Conservation (phyloP, 2,888 invertebrate species). For the Caradrina clavipalpis region DNA sequence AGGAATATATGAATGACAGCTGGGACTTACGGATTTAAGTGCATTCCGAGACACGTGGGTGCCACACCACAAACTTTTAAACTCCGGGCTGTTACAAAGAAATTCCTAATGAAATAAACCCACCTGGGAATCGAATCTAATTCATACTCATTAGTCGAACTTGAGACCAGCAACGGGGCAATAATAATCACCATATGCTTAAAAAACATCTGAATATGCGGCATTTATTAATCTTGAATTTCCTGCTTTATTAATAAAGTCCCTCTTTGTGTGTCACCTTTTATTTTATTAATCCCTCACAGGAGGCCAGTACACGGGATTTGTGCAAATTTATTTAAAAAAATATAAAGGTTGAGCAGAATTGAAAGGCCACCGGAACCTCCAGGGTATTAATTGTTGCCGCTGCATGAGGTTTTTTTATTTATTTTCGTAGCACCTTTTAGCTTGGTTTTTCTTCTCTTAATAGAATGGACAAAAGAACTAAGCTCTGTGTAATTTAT, state of each 20-base stretch:
- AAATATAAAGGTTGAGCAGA: constrained; percentile 67
- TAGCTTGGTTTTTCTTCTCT: constrained; percentile 23
- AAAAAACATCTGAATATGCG: constrained; percentile 2
- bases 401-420: constrained; percentile 38
- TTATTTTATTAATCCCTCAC: constrained; percentile 58
- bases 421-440: constrained; percentile 49
- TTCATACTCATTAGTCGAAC: no score
- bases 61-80: no score
- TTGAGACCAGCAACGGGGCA: no score
- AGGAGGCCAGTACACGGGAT: constrained; percentile 55
- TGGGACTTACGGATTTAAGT: no score
- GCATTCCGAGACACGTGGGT: no score
- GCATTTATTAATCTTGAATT: constrained; percentile 31
- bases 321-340: constrained; percentile 60
- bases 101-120: no score
- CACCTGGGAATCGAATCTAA: no score
- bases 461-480: constrained; percentile 33
- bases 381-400: constrained; percentile 56
- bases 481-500: constrained; percentile 22
- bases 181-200: not conserved
- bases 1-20: no score
- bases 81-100: no score
- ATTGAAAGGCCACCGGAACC: constrained; percentile 72
- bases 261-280: constrained; percentile 56
- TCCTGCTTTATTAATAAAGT: constrained; percentile 30